Evolutionary conservation across 2,113 vertebrate species (phyloP).

Genomic region (Callorhinus ursinus): DNA sequence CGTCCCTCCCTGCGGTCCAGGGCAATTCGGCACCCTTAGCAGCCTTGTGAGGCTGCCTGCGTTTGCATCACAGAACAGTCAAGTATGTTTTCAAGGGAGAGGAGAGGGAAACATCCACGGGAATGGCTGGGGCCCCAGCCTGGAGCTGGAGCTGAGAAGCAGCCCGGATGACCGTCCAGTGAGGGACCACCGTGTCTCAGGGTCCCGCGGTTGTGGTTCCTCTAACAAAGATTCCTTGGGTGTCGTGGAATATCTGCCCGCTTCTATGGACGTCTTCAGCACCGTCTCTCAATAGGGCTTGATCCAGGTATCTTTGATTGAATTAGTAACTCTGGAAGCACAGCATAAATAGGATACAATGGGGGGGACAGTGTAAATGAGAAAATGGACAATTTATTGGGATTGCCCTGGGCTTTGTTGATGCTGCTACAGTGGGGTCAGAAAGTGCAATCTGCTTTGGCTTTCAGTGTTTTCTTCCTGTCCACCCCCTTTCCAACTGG

Average conservation of each 20-base stretch:
- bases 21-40: neutral
- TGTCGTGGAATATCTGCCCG: neutral
- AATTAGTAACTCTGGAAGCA: conserved; percentile 17
- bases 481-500: neutral
- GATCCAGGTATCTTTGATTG: neutral
- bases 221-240: conserved; percentile 68
- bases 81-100: neutral
- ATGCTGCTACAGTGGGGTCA: neutral
- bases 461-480: neutral
- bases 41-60: neutral
- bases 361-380: neutral
- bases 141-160: conserved; percentile 54
- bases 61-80: conserved; percentile 55
- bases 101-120: neutral
- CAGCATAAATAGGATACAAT: neutral
- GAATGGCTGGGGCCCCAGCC: neutral
- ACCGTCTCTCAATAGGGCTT: neutral
- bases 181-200: conserved; percentile 22
- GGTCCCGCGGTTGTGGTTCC: conserved; percentile 26
- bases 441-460: neutral
- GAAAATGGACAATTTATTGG: neutral
- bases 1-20: neutral
- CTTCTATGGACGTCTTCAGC: neutral
- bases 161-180: conserved; percentile 48
- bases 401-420: neutral